Conservation (phyloP, 2,888 invertebrate species). For the Neelides folsomi region DNA sequence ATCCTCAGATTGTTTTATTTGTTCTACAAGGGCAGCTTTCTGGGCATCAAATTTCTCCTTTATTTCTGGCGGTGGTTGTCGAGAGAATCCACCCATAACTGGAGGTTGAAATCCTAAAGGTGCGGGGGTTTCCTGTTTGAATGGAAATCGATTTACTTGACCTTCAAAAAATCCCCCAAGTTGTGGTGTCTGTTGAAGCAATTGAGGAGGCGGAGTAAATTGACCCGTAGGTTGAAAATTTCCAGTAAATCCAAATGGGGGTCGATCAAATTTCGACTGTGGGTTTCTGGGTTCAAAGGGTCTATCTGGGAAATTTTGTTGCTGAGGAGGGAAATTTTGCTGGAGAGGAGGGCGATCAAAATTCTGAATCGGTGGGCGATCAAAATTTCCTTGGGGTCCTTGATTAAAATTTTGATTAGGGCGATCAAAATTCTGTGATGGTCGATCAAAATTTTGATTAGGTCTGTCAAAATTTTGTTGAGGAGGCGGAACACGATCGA, state of each 20-base stretch:
- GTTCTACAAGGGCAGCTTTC: constrained; percentile 70
- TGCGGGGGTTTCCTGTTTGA: constrained; percentile 38
- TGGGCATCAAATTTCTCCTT: constrained; percentile 41
- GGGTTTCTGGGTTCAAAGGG: not conserved
- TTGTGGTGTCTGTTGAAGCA: not conserved
- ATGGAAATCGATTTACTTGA: not conserved
- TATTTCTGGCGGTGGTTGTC: constrained; percentile 11
- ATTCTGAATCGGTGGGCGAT: constrained; percentile 7
- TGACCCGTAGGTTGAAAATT: constrained; percentile 1
- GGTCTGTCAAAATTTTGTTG: not conserved
- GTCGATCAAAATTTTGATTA: not conserved
- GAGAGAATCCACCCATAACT: constrained; percentile 10
- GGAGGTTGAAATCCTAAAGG: constrained; percentile 29
- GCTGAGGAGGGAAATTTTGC: not conserved
- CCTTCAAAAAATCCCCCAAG: not conserved
- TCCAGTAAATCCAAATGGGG: constrained; percentile 1
- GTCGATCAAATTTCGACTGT: not conserved
- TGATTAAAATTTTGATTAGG: constrained; percentile 1
- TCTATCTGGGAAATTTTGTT: constrained; percentile 8
- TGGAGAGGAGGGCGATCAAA: not conserved
- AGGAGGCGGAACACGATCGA: constrained; percentile 6
- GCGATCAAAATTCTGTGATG: constrained; percentile 7
- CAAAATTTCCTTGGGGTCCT: constrained; percentile 5
- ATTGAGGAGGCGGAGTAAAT: not conserved
- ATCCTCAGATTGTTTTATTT: constrained; percentile 88